These are phyloP conservation scores for Mus spicilegus DNA, from an alignment of 2,113 vertebrate species.

Conservation along the genomic window DNA sequence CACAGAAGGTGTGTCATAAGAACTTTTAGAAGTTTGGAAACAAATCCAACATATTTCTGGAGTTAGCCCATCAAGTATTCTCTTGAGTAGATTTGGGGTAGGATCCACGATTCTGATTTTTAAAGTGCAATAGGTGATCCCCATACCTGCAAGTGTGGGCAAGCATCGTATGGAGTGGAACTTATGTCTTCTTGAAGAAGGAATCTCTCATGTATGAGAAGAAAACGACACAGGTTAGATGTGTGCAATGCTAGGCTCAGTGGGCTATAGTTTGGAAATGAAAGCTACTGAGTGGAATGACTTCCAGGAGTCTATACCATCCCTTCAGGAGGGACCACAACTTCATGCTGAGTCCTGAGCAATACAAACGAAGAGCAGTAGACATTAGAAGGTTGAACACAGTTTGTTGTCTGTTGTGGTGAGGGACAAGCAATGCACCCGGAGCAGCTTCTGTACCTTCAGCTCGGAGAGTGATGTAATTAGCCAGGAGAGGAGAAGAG, in stretches of 20 bases:
- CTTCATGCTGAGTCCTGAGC: not conserved
- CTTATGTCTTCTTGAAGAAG: conserved; percentile 7
- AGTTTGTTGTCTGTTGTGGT: not conserved
- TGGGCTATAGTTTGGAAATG: not conserved
- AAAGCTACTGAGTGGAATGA: not conserved
- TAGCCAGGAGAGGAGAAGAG: not conserved
- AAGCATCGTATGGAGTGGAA: not conserved
- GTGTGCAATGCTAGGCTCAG: not conserved
- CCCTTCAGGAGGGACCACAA: not conserved
- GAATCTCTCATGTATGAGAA: not conserved
- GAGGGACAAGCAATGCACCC: not conserved
- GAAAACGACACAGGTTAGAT: not conserved
- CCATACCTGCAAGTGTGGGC: not conserved
- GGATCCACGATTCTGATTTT: not conserved
- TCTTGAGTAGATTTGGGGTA: not conserved
- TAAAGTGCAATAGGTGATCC: not conserved
- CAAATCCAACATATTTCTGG: not conserved
- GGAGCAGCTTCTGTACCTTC: not conserved
- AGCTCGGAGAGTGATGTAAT: not conserved
- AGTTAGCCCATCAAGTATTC: not conserved
- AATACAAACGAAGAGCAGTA: not conserved
- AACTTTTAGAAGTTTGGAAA: not conserved
- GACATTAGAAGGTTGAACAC: not conserved
- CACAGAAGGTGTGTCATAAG: not conserved
- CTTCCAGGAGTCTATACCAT: not conserved